Percentiles rank a stretch among this genome's conserved stretches.
These are phyloP conservation scores for Palythoa caribaeorum DNA, from an alignment of 92 coral and sea anemone species.

Conservation along the genomic window DNA sequence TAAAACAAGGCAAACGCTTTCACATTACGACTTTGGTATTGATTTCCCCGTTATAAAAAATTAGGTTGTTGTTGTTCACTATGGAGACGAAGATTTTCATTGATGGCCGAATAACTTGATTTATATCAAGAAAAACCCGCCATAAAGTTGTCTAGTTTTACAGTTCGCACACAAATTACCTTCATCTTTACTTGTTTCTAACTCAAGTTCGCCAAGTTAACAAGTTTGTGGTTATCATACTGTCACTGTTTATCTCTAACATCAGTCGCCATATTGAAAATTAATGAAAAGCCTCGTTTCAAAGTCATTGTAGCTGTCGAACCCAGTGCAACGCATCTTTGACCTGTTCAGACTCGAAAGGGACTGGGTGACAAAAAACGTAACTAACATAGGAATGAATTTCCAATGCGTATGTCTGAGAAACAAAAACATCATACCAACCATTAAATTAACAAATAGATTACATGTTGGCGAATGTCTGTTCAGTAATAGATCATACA, in stretches of 20 bases:
- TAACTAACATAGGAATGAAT: too few species aligned
- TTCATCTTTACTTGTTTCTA: constrained; percentile 23
- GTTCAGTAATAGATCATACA: too few species aligned
- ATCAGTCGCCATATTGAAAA: constrained; percentile 38
- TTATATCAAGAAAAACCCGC: background rate
- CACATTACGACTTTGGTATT: background rate
- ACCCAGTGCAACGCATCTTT: background rate
- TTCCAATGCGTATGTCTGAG: too few species aligned
- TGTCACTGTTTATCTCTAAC: constrained; percentile 19
- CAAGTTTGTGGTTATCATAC: background rate
- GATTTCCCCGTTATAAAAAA: background rate
- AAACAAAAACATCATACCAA: too few species aligned
- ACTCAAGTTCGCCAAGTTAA: constrained; percentile 5
- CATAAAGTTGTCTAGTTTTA: background rate
- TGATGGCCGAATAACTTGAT: background rate
- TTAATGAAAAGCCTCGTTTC: constrained; percentile 18
- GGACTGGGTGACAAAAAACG: background rate
- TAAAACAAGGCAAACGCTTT: background rate
- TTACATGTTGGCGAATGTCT: too few species aligned
- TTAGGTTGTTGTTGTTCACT: constrained; percentile 37
- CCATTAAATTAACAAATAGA: too few species aligned
- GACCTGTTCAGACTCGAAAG: background rate
- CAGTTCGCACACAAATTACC: background rate
- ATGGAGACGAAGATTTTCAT: constrained; percentile 28
- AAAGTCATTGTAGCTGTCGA: background rate